Base-by-base conservation (phyloP, 1,140 invertebrate species). In the Plodia interpunctella region DNA sequence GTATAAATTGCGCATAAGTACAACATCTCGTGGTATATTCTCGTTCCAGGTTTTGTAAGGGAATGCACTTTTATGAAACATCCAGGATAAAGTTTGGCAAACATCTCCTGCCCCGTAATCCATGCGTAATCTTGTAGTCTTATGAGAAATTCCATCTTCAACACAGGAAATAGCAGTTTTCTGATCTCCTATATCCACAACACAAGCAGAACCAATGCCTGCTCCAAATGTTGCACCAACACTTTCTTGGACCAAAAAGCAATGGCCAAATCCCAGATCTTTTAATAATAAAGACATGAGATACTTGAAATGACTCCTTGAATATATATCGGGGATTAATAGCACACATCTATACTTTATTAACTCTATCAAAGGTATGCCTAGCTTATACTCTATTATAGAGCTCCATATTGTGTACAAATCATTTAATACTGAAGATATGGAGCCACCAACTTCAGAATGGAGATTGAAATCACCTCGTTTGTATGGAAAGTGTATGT, bases 81-180 rank as follows among this genome's bases (percentile, higher is more conserved):
- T 89, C 94, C 96, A 97, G 59, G 94, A 94, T 64, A 98, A 94
- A 10, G 95, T 93, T 78, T 97, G 95, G 1, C 95, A 95, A 0
- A 98, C 94, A 90, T 98, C 97, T 30, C 94, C 94, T 8, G 97
- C 96, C 10, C 97, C 97, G 85, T 97, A 98, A 66, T 97, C 95
- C 90, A 98, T 92, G 60, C 87, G 68, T 66, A 96, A 92, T 76
- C 97, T 91, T 0, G 97, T 97, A 55, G 95, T 94, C 76, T 94
- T 93, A 74, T 97, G 96, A 52, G 97, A 98, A 57, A 98, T 96
- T 11, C 97, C 97, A 92, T 99, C 97, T 90, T 99, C 97, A 2
- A 98, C 97, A 90, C 98, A 99, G 10, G 96, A 98, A 13, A 99
- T 94, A 0, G 97, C 96, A 0, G 96, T 98, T 90, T 99, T 98